Base-by-base conservation (phyloP, 2,797 vertebrate species). In the Eidolon dupreanum region DNA sequence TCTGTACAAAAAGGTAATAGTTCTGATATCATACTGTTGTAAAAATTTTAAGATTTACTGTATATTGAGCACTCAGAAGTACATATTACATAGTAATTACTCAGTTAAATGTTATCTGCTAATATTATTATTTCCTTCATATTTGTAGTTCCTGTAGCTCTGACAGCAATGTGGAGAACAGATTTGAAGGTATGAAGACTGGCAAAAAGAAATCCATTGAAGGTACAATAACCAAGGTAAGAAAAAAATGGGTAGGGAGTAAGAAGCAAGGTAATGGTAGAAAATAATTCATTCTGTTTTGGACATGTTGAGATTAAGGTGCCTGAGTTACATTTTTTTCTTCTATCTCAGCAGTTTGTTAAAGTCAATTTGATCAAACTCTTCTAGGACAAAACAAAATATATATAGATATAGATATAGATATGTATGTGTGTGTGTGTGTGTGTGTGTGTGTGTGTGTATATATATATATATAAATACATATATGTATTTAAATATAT, bases 381-480 rank as follows among this genome's bases (percentile, higher is more conserved):
- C 38, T 88, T 96, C 33, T n/a, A 92, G 33, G 49, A 90, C n/a
- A 84, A 89, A 91, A 78, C n/a, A 55, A 73, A 77, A 75, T 66
- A 49, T 70, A 61, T 63, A 43, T 43, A 33, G 33, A 33, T 33
- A 33, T 33, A 33, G 33, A 33, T 33, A 33, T 33, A 33, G 2
- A 33, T 33, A 33, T 33, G 33, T 33, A 33, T 33, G 33, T 33
- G 33, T 33, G 33, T 33, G 33, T n/a, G n/a, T n/a, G n/a, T n/a
- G n/a, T n/a, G n/a, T n/a, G n/a, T n/a, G n/a, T n/a, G n/a, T n/a
- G n/a, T n/a, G n/a, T n/a, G n/a, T n/a, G n/a, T n/a, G n/a, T n/a
- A n/a, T n/a, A n/a, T n/a, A n/a, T n/a, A n/a, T n/a, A n/a, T n/a
- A n/a, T n/a, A n/a, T n/a, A n/a, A n/a, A n/a, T n/a, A n/a, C 33